These are phyloP conservation scores for Zelostemma sp. DNA, from an alignment of 1,140 invertebrate genomes.

Conservation along the genomic window DNA sequence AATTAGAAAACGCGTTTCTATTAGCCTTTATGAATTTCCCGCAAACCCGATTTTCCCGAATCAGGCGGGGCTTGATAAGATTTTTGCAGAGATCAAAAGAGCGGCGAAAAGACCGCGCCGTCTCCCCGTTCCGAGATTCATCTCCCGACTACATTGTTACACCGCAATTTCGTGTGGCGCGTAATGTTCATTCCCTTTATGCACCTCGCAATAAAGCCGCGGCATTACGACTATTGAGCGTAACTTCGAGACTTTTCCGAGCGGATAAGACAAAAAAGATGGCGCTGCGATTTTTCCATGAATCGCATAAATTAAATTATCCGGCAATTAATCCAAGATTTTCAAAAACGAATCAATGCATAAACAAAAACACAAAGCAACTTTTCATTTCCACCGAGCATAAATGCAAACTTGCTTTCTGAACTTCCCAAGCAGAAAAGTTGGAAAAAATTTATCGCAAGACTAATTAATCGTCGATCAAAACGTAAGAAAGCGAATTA, in stretches of 20 bases:
- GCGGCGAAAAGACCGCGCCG: conserved; percentile 37
- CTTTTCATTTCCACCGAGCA: too few relatives aligned
- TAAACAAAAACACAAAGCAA: too few relatives aligned
- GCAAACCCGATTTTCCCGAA: conserved; percentile 36
- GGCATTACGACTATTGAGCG: conserved; percentile 58
- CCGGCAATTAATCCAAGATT: background rate
- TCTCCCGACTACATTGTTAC: conserved; percentile 44
- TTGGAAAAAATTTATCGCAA: too few relatives aligned
- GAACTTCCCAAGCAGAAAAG: too few relatives aligned
- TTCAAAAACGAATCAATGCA: too few relatives aligned
- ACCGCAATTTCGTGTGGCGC: conserved; percentile 38
- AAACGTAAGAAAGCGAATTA: too few relatives aligned
- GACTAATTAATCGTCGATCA: too few relatives aligned
- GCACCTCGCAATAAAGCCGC: conserved; percentile 47
- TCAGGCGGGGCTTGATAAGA: conserved; percentile 37
- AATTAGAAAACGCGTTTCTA: conserved; percentile 8
- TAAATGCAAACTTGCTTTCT: too few relatives aligned
- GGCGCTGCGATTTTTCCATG: too few relatives aligned
- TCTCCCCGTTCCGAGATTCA: conserved; percentile 36
- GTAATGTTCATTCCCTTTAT: conserved; percentile 46
- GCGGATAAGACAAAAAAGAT: too few relatives aligned
- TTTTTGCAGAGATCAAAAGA: conserved; percentile 41
- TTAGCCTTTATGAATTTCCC: conserved; percentile 36
- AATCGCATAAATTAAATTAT: too few relatives aligned
- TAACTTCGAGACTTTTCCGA: conserved; percentile 47